These are phyloP conservation scores for Anguilla obscura DNA, from an alignment of 2,797 vertebrate genomes.

Conservation along the genomic window DNA sequence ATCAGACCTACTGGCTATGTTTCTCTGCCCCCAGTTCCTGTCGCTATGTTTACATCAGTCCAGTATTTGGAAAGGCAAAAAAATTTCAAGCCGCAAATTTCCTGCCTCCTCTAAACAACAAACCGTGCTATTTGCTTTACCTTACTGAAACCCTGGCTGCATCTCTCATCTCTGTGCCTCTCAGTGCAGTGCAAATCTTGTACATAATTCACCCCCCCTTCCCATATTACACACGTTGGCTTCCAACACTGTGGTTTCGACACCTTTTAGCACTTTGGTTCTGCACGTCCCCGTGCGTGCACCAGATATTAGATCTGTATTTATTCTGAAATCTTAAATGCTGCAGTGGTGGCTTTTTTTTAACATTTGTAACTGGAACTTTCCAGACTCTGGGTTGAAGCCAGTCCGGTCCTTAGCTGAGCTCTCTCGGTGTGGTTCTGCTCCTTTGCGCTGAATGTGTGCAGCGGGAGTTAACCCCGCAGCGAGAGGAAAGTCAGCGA, in stretches of 20 bases:
- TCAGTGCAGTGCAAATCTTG: background rate
- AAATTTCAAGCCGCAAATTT: background rate
- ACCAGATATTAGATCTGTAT: background rate
- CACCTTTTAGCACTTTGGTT: background rate
- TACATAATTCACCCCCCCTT: background rate
- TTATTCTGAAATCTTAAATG: slow-evolving; percentile 9
- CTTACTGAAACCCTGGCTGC: background rate
- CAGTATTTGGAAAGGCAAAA: background rate
- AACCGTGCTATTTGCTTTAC: background rate
- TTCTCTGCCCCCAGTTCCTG: background rate
- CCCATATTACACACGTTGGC: background rate
- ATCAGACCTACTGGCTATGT: slow-evolving; percentile 36
- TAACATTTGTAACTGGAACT: background rate
- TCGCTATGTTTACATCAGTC: background rate
- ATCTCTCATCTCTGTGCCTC: background rate
- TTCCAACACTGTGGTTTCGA: background rate
- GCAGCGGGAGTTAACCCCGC: background rate
- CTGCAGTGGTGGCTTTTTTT: background rate
- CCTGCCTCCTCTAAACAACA: slow-evolving; percentile 5
- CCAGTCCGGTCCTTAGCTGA: background rate
- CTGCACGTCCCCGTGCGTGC: background rate
- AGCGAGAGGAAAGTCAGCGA: background rate
- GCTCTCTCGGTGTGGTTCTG: background rate
- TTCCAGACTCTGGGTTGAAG: background rate
- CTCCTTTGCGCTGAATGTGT: background rate